Evolutionary conservation across 2,888 invertebrate species (phyloP).

Genomic region (Aleiodes testaceus): DNA sequence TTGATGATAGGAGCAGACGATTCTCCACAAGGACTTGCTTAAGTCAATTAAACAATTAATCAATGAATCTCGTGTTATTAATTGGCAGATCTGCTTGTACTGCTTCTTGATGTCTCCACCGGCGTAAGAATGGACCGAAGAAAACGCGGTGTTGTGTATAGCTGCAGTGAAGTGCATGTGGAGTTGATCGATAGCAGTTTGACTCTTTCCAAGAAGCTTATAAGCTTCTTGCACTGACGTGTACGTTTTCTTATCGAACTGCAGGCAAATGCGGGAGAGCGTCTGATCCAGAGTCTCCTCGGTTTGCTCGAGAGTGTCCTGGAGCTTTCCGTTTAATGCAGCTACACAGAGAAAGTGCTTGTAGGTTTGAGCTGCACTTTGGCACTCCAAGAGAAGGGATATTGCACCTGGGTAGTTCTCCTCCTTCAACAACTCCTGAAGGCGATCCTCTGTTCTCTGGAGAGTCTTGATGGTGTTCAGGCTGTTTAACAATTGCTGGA

Average conservation of each 20-base stretch:
- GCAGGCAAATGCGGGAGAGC: constrained; percentile 80
- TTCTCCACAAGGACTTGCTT: constrained; percentile 89
- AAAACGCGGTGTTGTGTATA: constrained; percentile 86
- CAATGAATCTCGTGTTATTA: constrained; percentile 77
- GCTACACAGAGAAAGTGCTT: constrained; percentile 94
- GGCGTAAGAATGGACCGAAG: constrained; percentile 76
- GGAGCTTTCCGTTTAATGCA: constrained; percentile 87
- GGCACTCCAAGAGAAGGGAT: constrained; percentile 89
- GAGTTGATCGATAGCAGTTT: constrained; percentile 94
- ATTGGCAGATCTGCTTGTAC: constrained; percentile 87
- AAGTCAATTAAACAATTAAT: constrained; percentile 87
- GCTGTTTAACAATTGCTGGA: constrained; percentile 85
- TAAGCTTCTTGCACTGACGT: constrained; percentile 91
- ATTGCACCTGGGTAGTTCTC: constrained; percentile 94
- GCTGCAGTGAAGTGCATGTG: constrained; percentile 96
- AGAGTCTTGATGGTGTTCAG: constrained; percentile 86
- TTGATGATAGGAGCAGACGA: constrained; percentile 86
- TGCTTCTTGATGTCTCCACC: constrained; percentile 79
- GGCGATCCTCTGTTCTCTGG: constrained; percentile 88
- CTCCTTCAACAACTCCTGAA: constrained; percentile 86
- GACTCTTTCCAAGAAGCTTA: constrained; percentile 89
- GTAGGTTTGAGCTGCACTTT: constrained; percentile 87
- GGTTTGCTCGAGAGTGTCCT: constrained; percentile 92
- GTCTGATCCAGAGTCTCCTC: constrained; percentile 94
- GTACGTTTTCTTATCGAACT: constrained; percentile 82